These are phyloP conservation scores for Idaea aversata DNA, from an alignment of 2,888 invertebrate genomes.

Conservation along the genomic window DNA sequence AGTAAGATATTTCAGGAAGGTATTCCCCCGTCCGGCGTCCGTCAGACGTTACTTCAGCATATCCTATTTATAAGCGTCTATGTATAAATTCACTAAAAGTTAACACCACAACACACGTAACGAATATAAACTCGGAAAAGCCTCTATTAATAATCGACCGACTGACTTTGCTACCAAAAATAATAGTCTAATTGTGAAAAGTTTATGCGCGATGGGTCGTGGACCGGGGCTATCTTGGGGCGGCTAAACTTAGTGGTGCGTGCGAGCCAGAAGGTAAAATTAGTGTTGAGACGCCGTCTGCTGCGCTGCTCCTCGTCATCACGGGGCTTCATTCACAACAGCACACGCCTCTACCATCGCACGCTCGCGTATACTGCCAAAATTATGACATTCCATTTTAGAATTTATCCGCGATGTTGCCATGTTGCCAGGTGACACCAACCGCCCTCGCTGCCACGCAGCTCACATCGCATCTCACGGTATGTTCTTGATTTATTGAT, in stretches of 20 bases:
- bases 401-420: conserved; percentile 44
- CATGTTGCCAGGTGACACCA: conserved; percentile 55
- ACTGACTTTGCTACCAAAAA: conserved; percentile 82
- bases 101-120: conserved; percentile 81
- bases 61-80: conserved; percentile 81
- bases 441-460: conserved; percentile 34
- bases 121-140: conserved; percentile 81
- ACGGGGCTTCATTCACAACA: conserved; percentile 58
- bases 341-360: conserved; percentile 66
- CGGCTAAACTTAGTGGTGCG: conserved; percentile 81
- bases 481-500: conserved; percentile 35
- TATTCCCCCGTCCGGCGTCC: conserved; percentile 78
- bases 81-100: conserved; percentile 81
- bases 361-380: conserved; percentile 69
- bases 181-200: conserved; percentile 82
- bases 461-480: neutral
- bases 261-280: conserved; percentile 79
- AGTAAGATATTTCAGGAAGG: conserved; percentile 81
- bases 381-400: conserved; percentile 75
- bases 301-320: conserved; percentile 65
- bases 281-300: conserved; percentile 78
- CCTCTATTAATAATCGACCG: conserved; percentile 82
- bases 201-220: conserved; percentile 81
- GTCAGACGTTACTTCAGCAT: conserved; percentile 80
- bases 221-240: conserved; percentile 81